A percentile compares a stretch with the other conserved stretches of the same genome.
Evolutionary conservation across 2,888 invertebrate species (phyloP).

Genomic region (Cephonodes hylas): DNA sequence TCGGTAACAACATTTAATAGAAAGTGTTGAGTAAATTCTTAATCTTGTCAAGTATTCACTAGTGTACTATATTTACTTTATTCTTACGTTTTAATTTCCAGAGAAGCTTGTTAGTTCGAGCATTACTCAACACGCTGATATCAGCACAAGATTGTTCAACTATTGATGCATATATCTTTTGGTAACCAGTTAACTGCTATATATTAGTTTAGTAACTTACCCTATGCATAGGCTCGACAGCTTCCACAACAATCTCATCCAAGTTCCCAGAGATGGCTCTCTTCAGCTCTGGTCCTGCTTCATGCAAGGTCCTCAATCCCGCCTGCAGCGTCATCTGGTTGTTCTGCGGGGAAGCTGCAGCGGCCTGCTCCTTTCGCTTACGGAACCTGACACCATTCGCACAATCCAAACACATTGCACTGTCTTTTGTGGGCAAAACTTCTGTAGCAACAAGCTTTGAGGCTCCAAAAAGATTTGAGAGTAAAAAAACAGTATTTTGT

Average conservation of each 20-base stretch:
- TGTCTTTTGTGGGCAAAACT: background rate
- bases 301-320: slow-evolving; percentile 96
- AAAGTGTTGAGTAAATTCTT: no score
- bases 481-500: no score
- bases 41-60: no score
- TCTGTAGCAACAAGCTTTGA: background rate
- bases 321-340: slow-evolving; percentile 96
- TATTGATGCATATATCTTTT: no score
- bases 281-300: slow-evolving; percentile 98
- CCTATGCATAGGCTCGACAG: slow-evolving; percentile 98
- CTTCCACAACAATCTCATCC: slow-evolving; percentile 94
- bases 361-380: slow-evolving; percentile 94
- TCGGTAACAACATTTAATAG: no score
- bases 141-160: no score
- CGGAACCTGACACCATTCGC: slow-evolving; percentile 85
- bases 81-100: no score
- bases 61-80: no score
- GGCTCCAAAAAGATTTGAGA: background rate
- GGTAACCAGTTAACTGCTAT: no score
- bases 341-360: slow-evolving; percentile 67
- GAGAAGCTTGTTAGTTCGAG: no score
- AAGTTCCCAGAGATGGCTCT: slow-evolving; percentile 98
- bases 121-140: no score
- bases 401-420: background rate
- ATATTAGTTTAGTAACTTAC: slow-evolving; percentile 74